Evolutionary conservation across 1,140 invertebrate genomes (phyloP).

Genomic region (Pinna nobilis): DNA sequence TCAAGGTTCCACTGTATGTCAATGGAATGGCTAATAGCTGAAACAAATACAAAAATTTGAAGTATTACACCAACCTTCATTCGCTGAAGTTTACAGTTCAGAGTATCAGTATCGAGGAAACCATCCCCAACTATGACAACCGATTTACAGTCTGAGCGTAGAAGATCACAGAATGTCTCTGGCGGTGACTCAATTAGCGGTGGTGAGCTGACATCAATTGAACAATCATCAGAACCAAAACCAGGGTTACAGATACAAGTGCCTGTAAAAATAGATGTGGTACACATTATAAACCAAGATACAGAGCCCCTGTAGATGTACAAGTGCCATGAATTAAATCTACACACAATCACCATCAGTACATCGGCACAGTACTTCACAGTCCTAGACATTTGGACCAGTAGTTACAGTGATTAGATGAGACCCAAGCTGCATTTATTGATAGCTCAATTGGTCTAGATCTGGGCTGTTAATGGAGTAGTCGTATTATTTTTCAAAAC

Average conservation of each 20-base stretch:
- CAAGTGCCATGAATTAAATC: no score
- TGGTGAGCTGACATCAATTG: slow-evolving; percentile 15
- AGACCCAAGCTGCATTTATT: no score
- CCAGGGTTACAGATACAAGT: slow-evolving; percentile 45
- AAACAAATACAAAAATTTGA: background rate
- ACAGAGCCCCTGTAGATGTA: background rate
- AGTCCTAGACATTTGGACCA: no score
- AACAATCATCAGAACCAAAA: slow-evolving; percentile 51
- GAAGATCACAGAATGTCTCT: slow-evolving; percentile 44
- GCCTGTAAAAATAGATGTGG: slow-evolving; percentile 28
- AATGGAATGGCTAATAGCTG: no score
- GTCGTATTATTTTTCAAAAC: no score
- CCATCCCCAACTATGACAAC: slow-evolving; percentile 45
- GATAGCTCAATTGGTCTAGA: no score
- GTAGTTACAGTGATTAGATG: no score
- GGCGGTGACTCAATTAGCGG: slow-evolving; percentile 34
- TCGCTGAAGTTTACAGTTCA: slow-evolving; percentile 35
- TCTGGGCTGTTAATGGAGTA: no score
- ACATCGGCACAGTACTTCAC: no score
- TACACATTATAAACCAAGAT: background rate
- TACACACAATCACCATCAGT: no score
- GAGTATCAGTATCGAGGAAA: slow-evolving; percentile 33
- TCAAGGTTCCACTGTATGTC: slow-evolving; percentile 31
- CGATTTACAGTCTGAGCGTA: slow-evolving; percentile 41
- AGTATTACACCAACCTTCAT: slow-evolving; percentile 30